Base-by-base conservation (phyloP, 2,113 vertebrate species). In the Conger conger region DNA sequence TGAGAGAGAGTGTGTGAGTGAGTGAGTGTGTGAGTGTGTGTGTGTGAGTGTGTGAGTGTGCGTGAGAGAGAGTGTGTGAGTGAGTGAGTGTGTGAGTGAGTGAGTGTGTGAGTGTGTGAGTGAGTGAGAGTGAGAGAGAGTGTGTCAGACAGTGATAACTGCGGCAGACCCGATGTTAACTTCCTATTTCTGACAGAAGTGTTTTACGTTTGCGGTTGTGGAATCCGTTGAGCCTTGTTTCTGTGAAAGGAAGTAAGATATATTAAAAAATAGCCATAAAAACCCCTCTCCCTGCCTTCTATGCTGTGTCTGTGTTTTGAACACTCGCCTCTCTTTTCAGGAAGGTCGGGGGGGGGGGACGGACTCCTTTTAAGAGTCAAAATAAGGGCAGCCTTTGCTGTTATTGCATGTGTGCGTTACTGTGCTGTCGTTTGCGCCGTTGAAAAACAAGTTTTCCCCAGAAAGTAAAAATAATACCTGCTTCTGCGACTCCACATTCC, bases 401-500 rank as follows among this genome's bases (percentile, higher is more conserved):
- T 91, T 89, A 90, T 90, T 91, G 82, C 85, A 89, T 93, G 86
- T 87, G 83, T 93, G 86, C 87, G 83, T 94, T 94, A 93, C 93
- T 92, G 92, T 94, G n/a, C 93, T 94, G 90, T 90, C 94, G 90
- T 93, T 93, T 5, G 93, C 4, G 91, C 91, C 79, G 91, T 90
- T 87, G 88, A 33, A 76, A 90, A 36, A 87, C 91, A 50, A 50
- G 45, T 50, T 84, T 35, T 53, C 37, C 54, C 57, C 27, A 8
- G 33, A 79, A 36, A 37, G 20, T 35, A 78, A 60, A 79, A 40
- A 76, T 73, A 40, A 60, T 76, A 11, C 80, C 80, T 7, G 80
- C 50, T 50, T 50, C n/a, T 37, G n/a, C 15, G 50, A 53, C 76
- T n/a, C 11, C 82, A 35, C 81, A 50, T 85, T 82, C 57, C 77